Evolutionary conservation across 2,888 invertebrate species (phyloP).

Genomic region (Drosophila greeni): DNA sequence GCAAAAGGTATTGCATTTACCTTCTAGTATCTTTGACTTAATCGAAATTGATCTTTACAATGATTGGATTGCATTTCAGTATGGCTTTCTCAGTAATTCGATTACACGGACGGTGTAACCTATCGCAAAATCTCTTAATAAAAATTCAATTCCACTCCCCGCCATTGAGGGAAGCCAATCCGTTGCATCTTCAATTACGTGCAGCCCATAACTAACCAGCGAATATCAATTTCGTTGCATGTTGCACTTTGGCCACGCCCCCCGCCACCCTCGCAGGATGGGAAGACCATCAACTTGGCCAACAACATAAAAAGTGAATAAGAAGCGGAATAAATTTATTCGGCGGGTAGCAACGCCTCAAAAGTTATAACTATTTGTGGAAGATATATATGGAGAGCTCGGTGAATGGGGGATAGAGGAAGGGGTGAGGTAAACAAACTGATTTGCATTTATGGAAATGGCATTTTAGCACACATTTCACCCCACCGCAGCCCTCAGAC

Average conservation of each 20-base stretch:
- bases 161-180: slow-evolving; percentile 6
- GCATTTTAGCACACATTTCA: slow-evolving; percentile 60
- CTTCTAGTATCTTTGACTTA: not conserved
- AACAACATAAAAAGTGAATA: slow-evolving; percentile 18
- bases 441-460: slow-evolving; percentile 76
- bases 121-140: slow-evolving; percentile 11
- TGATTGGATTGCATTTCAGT: not conserved
- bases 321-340: slow-evolving; percentile 34
- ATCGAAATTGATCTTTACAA: not conserved
- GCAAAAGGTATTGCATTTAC: too few species aligned
- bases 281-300: slow-evolving; percentile 4
- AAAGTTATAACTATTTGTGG: slow-evolving; percentile 59
- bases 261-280: slow-evolving; percentile 6
- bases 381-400: slow-evolving; percentile 45
- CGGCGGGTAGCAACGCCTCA: slow-evolving; percentile 32
- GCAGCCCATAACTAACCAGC: slow-evolving; percentile 29
- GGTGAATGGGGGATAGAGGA: not conserved
- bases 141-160: slow-evolving; percentile 9
- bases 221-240: slow-evolving; percentile 45
- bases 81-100: not conserved
- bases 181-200: slow-evolving; percentile 34
- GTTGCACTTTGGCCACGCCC: slow-evolving; percentile 41
- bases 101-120: not conserved
- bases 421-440: slow-evolving; percentile 59
- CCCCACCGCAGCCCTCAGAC: slow-evolving; percentile 27